A percentile compares a stretch with the other conserved stretches of the same genome.
Conservation (phyloP, 2,113 vertebrate species). For the Tenrec ecaudatus region DNA sequence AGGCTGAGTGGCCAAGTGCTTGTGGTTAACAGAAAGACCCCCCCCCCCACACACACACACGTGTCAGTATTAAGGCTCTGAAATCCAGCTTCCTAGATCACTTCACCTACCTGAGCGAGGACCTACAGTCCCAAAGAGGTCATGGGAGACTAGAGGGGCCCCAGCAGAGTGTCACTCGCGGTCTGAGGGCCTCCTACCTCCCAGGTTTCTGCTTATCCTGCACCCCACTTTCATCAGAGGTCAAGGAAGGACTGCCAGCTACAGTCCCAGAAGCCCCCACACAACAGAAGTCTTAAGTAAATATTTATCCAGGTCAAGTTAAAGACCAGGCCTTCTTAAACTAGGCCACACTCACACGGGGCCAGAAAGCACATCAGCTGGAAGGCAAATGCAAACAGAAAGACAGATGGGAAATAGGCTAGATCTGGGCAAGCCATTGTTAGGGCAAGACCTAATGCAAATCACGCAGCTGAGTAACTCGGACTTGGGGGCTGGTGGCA, state of each 20-base stretch:
- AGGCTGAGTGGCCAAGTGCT: neutral
- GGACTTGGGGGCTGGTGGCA: neutral
- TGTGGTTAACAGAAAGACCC: neutral
- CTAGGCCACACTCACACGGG: constrained; percentile 25
- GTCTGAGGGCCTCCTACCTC: neutral
- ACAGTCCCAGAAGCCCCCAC: constrained; percentile 30
- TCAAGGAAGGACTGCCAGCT: neutral
- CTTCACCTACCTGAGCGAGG: neutral
- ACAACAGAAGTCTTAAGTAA: constrained; percentile 70
- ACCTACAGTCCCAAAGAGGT: neutral
- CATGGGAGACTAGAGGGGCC: too few species aligned
- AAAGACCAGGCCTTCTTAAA: constrained; percentile 63
- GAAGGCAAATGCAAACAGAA: constrained; percentile 79
- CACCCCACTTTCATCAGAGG: neutral
- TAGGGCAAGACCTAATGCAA: constrained; percentile 67
- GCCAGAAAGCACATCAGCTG: constrained; percentile 60
- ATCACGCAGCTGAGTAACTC: constrained; percentile 72
- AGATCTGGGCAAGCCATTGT: constrained; percentile 70
- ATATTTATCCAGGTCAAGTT: constrained; percentile 73
- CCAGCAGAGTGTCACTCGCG: neutral
- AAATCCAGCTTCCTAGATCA: constrained; percentile 5
- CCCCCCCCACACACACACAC: too few species aligned
- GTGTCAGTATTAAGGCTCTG: neutral
- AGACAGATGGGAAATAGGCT: constrained; percentile 76
- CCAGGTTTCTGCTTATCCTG: neutral